Percentiles rank a stretch among this genome's conserved stretches.
These are phyloP conservation scores for Phymanthus crucifer DNA, from an alignment of 92 coral and sea anemone genomes.

Conservation along the genomic window DNA sequence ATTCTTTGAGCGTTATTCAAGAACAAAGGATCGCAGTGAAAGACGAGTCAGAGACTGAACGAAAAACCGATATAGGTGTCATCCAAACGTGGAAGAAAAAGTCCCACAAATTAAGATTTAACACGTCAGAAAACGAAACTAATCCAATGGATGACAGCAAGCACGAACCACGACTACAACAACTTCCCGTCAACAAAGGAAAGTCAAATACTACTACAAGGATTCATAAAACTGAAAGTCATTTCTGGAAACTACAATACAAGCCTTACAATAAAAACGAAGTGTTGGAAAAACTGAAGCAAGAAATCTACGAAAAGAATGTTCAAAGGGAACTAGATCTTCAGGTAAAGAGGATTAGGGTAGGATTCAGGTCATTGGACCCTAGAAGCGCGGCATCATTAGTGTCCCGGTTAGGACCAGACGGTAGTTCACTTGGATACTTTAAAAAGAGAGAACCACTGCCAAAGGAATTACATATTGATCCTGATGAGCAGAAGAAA, in stretches of 20 bases:
- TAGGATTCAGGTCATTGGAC: background rate
- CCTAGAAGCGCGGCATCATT: background rate
- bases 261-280: background rate
- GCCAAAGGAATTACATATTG: background rate
- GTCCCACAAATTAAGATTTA: conserved; percentile 3
- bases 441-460: background rate
- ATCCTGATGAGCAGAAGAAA: background rate
- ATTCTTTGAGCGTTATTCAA: background rate
- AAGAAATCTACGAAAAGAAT: conserved; percentile 15
- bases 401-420: background rate
- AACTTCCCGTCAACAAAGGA: background rate
- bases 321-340: conserved; percentile 1
- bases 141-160: background rate
- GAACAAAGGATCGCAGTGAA: background rate
- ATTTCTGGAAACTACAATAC: background rate
- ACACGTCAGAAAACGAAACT: background rate
- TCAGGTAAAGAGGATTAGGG: background rate
- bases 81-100: background rate
- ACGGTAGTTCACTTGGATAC: background rate
- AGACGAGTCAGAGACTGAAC: background rate
- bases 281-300: conserved; percentile 21
- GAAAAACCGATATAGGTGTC: background rate
- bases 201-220: too few species aligned
- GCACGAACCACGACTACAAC: background rate
- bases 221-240: background rate